Evolutionary conservation across 1,140 invertebrate genomes (phyloP).

Genomic region (Euschistus heros): DNA sequence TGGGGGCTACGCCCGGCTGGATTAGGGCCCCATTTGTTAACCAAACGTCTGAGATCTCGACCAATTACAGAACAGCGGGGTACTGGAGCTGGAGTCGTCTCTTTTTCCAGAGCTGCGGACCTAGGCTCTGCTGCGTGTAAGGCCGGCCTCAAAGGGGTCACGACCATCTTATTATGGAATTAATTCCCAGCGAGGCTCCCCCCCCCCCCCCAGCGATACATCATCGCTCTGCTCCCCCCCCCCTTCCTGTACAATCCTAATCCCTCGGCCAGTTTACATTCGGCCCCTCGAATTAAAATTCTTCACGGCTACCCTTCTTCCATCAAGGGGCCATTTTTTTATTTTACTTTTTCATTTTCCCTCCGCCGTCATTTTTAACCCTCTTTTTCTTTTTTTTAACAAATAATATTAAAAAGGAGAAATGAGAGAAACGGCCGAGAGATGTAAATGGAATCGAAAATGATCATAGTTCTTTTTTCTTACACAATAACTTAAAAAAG

Average conservation of each 20-base stretch:
- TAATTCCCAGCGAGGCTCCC: neutral
- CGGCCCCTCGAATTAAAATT: constrained; percentile 8
- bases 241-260: no score
- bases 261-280: constrained; percentile 6
- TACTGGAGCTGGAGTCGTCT: neutral
- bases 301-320: constrained; percentile 2
- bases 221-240: neutral
- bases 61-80: constrained; percentile 5
- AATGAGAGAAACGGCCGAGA: no score
- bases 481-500: no score
- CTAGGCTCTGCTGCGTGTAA: neutral
- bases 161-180: constrained; percentile 9
- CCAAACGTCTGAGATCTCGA: neutral
- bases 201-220: neutral
- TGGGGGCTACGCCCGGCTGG: no score
- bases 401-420: no score
- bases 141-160: neutral
- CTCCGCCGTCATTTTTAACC: no score
- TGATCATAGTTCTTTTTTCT: no score
- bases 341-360: no score
- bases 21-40: no score
- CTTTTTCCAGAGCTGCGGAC: neutral
- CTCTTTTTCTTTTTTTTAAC: no score
- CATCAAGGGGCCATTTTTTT: no score
- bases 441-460: no score